These are phyloP conservation scores for Delphinus delphis DNA, from an alignment of 2,113 vertebrate genomes.

Conservation along the genomic window DNA sequence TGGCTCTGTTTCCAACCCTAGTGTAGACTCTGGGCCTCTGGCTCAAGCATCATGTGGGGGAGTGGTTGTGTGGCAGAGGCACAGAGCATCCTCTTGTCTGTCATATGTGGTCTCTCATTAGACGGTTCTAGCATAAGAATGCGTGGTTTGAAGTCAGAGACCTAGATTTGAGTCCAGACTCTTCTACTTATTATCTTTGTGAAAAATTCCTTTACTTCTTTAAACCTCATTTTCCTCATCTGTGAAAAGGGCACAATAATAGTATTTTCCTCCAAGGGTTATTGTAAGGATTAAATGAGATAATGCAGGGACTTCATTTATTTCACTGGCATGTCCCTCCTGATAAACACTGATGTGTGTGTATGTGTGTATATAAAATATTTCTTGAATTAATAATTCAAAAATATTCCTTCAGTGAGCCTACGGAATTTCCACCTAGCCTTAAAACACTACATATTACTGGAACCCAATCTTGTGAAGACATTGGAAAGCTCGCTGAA, in stretches of 20 bases:
- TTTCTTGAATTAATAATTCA: conserved; percentile 39
- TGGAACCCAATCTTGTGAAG: conserved; percentile 55
- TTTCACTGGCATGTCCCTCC: not conserved
- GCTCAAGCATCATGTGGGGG: too few relatives aligned
- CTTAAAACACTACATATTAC: conserved; percentile 37
- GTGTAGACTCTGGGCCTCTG: not conserved
- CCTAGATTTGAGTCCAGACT: not conserved
- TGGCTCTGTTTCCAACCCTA: not conserved
- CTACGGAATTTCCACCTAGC: conserved; percentile 23
- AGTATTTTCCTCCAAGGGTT: not conserved
- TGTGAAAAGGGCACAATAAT: not conserved
- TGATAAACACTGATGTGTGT: not conserved
- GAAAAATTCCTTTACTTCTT: not conserved
- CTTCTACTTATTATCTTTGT: not conserved
- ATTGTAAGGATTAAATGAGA: conserved; percentile 20
- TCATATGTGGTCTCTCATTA: not conserved
- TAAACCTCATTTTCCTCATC: not conserved
- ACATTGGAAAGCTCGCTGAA: conserved; percentile 64
- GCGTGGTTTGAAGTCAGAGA: not conserved
- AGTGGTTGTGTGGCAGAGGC: not conserved
- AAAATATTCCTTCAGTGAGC: conserved; percentile 26
- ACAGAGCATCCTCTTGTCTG: not conserved
- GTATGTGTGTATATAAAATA: not conserved
- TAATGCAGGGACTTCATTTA: not conserved
- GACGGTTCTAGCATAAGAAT: not conserved